A percentile compares a stretch with the other conserved stretches of the same genome.
phyloP scores from a whole-genome alignment of 2,888 invertebrate genomes.

The Hypselothyrea guttata region DNA sequence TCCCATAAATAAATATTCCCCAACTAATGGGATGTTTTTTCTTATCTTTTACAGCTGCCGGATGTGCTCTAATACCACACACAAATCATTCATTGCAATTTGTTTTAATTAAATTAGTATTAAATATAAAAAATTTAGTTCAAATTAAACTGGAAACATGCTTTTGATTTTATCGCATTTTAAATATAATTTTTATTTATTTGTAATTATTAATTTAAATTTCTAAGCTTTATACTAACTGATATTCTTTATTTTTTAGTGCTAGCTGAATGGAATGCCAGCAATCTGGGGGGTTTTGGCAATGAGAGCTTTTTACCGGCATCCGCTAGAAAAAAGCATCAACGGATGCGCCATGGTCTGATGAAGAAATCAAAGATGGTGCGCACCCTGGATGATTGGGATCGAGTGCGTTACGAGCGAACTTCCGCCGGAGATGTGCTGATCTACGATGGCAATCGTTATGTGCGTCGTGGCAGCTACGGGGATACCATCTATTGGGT shows the following conservation, averaged over 20 bases:
- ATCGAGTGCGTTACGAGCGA: slow-evolving; percentile 53
- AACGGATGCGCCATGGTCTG: slow-evolving; percentile 28
- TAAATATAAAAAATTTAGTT: neutral
- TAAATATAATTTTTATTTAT: neutral
- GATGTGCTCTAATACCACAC: too few species aligned
- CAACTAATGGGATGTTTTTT: too few species aligned
- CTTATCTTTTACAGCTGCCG: too few species aligned
- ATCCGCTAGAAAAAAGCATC: slow-evolving; percentile 4
- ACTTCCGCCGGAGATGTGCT: slow-evolving; percentile 46
- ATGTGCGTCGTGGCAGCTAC: slow-evolving; percentile 69
- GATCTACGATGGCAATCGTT: slow-evolving; percentile 69
- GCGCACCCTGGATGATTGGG: slow-evolving; percentile 64
- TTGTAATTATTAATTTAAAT: neutral
- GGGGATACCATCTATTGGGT: slow-evolving; percentile 73
- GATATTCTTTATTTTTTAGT: slow-evolving; percentile 33
- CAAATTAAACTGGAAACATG: too few species aligned
- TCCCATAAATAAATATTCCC: too few species aligned
- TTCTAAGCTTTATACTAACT: neutral
- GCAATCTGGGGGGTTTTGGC: slow-evolving; percentile 45
- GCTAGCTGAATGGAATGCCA: slow-evolving; percentile 28
- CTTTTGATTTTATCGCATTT: too few species aligned
- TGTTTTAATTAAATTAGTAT: slow-evolving; percentile 1
- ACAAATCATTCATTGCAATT: too few species aligned
- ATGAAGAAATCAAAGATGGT: neutral
- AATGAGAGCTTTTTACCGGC: slow-evolving; percentile 61